Conservation (phyloP, 2,113 vertebrate species). For the Cebus imitator region DNA sequence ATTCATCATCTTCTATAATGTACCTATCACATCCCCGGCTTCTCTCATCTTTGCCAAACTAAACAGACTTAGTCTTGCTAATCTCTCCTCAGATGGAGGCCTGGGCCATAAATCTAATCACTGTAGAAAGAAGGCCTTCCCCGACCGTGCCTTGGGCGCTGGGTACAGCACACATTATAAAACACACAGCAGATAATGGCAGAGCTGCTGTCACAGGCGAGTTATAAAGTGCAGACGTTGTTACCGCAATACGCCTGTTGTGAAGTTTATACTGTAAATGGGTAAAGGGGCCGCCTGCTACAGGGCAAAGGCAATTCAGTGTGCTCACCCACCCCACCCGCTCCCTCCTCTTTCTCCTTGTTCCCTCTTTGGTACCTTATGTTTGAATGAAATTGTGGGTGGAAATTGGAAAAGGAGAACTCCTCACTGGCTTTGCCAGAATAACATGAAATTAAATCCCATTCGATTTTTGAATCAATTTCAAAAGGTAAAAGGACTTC, state of each 20-base stretch:
- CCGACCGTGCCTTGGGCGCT: not conserved
- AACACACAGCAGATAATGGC: conserved; percentile 24
- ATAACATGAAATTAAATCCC: conserved; percentile 43
- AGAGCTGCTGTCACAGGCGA: not conserved
- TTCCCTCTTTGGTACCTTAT: not conserved
- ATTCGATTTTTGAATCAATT: conserved; percentile 37
- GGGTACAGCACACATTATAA: not conserved
- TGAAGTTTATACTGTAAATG: conserved; percentile 20
- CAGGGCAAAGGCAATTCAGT: conserved; percentile 12
- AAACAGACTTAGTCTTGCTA: conserved; percentile 70
- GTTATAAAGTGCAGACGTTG: conserved; percentile 61
- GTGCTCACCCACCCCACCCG: not conserved
- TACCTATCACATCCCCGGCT: conserved; percentile 57
- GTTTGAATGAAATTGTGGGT: not conserved
- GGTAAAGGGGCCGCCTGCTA: not conserved
- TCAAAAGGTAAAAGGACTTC: conserved; percentile 18
- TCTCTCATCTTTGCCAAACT: conserved; percentile 69
- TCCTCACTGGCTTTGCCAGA: not conserved
- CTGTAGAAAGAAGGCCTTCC: conserved; percentile 15
- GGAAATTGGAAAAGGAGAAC: not conserved
- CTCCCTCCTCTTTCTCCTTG: not conserved
- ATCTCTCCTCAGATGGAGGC: conserved; percentile 70
- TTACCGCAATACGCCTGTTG: not conserved
- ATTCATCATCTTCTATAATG: conserved; percentile 74
- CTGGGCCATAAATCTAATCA: conserved; percentile 58